phyloP scores from a whole-genome alignment of 2,888 invertebrate genomes.

The Sinelater perroti region DNA sequence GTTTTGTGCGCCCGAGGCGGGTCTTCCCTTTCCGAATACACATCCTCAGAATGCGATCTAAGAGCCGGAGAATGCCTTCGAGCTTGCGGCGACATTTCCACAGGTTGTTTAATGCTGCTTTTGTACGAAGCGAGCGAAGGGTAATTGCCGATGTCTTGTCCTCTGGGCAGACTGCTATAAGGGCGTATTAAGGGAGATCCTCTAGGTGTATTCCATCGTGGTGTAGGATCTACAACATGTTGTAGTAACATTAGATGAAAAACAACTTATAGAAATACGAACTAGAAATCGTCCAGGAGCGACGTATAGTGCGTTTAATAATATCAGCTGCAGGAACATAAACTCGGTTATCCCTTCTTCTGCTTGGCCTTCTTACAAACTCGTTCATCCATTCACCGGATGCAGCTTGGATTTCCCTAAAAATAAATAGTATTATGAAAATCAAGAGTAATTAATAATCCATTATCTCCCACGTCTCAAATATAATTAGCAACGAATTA shows the following conservation, averaged over 20 bases:
- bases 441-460: too few species aligned
- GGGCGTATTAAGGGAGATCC: slow-evolving; percentile 66
- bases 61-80: slow-evolving; percentile 44
- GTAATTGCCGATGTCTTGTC: slow-evolving; percentile 61
- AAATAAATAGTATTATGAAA: too few species aligned
- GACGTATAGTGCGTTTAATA: slow-evolving; percentile 71
- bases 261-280: slow-evolving; percentile 50
- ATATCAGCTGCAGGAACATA: slow-evolving; percentile 69
- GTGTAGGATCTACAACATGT: slow-evolving; percentile 62
- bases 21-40: slow-evolving; percentile 49
- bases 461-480: too few species aligned
- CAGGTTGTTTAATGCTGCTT: slow-evolving; percentile 20
- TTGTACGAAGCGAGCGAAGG: slow-evolving; percentile 55
- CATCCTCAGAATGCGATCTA: slow-evolving; percentile 57
- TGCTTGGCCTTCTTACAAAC: slow-evolving; percentile 65
- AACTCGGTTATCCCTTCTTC: slow-evolving; percentile 62
- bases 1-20: slow-evolving; percentile 21
- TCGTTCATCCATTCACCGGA: slow-evolving; percentile 77
- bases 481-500: too few species aligned
- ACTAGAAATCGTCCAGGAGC: slow-evolving; percentile 80
- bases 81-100: slow-evolving; percentile 24
- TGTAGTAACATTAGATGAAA: too few species aligned
- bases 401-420: slow-evolving; percentile 73
- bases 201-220: slow-evolving; percentile 64
- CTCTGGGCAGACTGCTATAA: slow-evolving; percentile 69